Conservation (phyloP, 2,888 invertebrate species). For the Clivina fossor region DNA sequence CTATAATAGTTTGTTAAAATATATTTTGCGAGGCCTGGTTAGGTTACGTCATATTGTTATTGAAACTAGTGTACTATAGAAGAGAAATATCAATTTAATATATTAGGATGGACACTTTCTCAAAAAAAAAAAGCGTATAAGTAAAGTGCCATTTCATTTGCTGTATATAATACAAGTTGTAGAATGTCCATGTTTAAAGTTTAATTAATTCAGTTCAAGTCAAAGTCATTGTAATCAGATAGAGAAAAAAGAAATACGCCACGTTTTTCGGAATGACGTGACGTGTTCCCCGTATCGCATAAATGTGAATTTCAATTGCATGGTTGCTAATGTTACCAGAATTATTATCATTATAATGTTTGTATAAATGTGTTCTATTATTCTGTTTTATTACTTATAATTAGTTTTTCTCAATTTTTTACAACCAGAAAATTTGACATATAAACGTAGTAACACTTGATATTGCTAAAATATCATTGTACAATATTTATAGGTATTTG, state of each 20-base stretch:
- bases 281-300: neutral
- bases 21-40: constrained; percentile 34
- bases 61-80: constrained; percentile 32
- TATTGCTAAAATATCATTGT: no score
- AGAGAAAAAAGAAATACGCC: no score
- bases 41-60: constrained; percentile 34
- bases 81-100: constrained; percentile 27
- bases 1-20: constrained; percentile 26
- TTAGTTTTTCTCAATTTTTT: no score
- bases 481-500: no score
- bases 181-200: constrained; percentile 30
- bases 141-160: constrained; percentile 32
- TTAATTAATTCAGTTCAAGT: no score
- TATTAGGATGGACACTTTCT: constrained; percentile 29
- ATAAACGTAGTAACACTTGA: no score
- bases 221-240: no score
- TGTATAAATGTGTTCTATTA: no score
- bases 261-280: neutral
- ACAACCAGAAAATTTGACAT: no score
- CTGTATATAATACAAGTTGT: constrained; percentile 29
- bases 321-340: neutral
- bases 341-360: neutral
- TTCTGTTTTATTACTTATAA: no score
- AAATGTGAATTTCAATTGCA: neutral
- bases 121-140: constrained; percentile 6